Evolutionary conservation across 2,888 invertebrate genomes (phyloP).

Genomic region (Parasteatoda lunata): DNA sequence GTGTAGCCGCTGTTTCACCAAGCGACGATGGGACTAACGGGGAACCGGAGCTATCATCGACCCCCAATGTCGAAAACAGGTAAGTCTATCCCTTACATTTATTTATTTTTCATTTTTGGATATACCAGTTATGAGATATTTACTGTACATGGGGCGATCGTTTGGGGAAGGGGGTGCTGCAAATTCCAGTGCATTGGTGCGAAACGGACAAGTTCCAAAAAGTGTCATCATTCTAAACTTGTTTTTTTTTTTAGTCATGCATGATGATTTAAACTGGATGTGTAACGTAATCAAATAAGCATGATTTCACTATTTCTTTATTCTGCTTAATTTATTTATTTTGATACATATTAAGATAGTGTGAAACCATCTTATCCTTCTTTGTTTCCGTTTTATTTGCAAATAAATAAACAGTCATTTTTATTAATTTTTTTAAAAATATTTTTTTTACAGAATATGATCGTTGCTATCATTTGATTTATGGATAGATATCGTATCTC

Average conservation of each 20-base stretch:
- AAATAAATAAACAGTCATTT: too few species aligned
- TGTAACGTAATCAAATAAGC: too few species aligned
- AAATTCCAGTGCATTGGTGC: background rate
- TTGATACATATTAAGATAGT: too few species aligned
- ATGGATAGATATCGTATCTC: too few species aligned
- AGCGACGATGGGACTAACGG: constrained; percentile 55
- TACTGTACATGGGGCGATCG: background rate
- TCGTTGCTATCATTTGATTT: too few species aligned
- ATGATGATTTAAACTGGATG: too few species aligned
- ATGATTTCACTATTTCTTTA: too few species aligned
- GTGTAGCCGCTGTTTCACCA: constrained; percentile 53
- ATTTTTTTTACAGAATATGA: too few species aligned
- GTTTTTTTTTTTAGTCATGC: background rate
- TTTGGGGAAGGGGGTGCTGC: background rate
- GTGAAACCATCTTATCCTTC: too few species aligned
- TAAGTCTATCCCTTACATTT: constrained; percentile 32
- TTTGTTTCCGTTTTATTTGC: too few species aligned
- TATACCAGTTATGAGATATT: background rate
- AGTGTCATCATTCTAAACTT: background rate
- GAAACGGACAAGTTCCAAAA: background rate
- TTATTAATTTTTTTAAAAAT: too few species aligned
- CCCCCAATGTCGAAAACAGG: constrained; percentile 59
- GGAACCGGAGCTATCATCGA: constrained; percentile 40
- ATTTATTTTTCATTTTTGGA: constrained; percentile 1
- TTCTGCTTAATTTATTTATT: too few species aligned